phyloP scores from a whole-genome alignment of 2,888 invertebrate species.

The Trissolcus japonicus region DNA sequence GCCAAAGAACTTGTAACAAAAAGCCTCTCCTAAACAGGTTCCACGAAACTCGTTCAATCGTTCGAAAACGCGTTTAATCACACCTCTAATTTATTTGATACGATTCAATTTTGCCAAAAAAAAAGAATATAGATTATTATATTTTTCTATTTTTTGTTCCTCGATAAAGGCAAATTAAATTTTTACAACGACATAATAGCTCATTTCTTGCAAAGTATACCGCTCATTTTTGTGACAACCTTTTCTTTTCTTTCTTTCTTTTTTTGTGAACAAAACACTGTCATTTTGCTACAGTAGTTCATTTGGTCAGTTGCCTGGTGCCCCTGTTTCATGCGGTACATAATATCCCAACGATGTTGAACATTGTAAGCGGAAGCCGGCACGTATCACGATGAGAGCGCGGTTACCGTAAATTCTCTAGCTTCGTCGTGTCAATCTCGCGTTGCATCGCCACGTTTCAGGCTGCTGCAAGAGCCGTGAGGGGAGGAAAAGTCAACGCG shows the following conservation, averaged over 20 bases:
- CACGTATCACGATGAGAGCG: conserved; percentile 47
- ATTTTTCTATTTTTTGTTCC: no score
- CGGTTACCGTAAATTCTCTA: conserved; percentile 62
- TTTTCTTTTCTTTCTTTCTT: not conserved
- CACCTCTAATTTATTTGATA: not conserved
- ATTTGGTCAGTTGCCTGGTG: conserved; percentile 1
- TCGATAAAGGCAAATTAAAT: no score
- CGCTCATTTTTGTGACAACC: not conserved
- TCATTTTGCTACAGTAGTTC: conserved; percentile 14
- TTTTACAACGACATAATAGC: no score
- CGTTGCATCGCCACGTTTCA: conserved; percentile 64
- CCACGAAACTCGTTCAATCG: not conserved
- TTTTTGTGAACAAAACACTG: conserved; percentile 7
- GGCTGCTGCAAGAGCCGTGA: conserved; percentile 52
- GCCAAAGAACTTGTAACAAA: not conserved
- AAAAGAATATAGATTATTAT: not conserved
- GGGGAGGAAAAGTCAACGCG: conserved; percentile 61
- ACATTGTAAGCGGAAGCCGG: conserved; percentile 59
- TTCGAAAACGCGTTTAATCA: not conserved
- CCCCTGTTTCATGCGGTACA: conserved; percentile 39
- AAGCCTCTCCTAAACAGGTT: not conserved
- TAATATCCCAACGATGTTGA: conserved; percentile 63
- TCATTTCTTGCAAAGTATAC: not conserved
- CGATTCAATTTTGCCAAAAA: not conserved
- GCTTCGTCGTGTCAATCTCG: conserved; percentile 61